Evolutionary conservation across 1,140 invertebrate genomes (phyloP), one percentile per base, ranked within the genome.

Genomic region (Bombus affinis): DNA sequence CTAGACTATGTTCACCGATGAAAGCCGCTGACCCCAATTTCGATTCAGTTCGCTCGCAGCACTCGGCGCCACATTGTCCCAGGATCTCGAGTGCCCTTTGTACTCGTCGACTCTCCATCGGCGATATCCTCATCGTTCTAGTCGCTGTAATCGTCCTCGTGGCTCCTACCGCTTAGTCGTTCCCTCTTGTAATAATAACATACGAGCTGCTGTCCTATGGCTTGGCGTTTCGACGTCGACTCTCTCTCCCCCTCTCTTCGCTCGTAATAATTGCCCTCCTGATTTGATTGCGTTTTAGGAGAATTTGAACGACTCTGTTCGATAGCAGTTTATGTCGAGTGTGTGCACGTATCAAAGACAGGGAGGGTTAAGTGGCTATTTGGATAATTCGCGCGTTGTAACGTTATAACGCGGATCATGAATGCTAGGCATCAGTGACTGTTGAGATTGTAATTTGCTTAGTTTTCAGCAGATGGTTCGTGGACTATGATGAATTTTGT

Each of bases 31-130:
- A 89, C 82, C 88, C 81, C 85, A 89, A 90, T 90, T 89, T 84
- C 88, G 73, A 90, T 89, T 89, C 87, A 85, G 70, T 83, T 84
- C 66, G 79, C 66, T 53, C 42, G 72, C 15, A 72, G 59, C 73
- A 86, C 68, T 87, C 81, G 81, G 76, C 73, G 88, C 75, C 86
- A 88, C 89, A 90, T 90, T 90, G 86, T 90, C 88, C 88, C 59
- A 59, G 88, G 73, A 85, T 80, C 82, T 90, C 82, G 81, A 89
- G 81, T 57, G 57, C 53, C 73, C 85, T 87, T 90, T 90, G 88
- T 90, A 86, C 79, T 90, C 88, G 72, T 82, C 62, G 39, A 53
- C 62, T 65, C 47, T 84, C 88, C 66, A 89, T 89, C 88, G 81
- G 62, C 76, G 88, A 89, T 66, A 65, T 80, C 77, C 72, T 85